phyloP scores from a whole-genome alignment of 2,797 vertebrate species.

The Basileuterus tristriatus region DNA sequence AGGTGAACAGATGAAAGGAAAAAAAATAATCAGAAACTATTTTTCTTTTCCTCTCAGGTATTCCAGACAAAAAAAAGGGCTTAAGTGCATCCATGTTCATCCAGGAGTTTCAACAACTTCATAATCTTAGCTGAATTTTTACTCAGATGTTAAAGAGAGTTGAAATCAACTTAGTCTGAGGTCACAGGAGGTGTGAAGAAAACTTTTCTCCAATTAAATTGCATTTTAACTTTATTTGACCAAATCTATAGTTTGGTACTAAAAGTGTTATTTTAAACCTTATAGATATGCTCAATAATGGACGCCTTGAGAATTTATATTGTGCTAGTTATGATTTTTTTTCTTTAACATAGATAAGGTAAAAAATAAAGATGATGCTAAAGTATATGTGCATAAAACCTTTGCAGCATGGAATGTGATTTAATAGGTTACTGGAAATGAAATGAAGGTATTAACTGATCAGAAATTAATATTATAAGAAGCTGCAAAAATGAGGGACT shows the following conservation, averaged over 20 bases:
- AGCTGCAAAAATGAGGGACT: not conserved
- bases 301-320: not conserved
- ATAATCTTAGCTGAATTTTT: not conserved
- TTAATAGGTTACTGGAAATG: not conserved
- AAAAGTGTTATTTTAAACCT: not conserved
- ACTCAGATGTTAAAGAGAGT: not conserved
- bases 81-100: not conserved
- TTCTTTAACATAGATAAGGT: not conserved
- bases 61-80: not conserved
- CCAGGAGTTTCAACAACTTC: not conserved
- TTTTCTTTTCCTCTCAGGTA: not conserved
- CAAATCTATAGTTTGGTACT: not conserved
- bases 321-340: not conserved
- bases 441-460: not conserved
- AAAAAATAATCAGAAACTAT: not conserved
- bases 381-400: not conserved
- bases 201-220: not conserved
- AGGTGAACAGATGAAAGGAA: not conserved
- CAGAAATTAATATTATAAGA: not conserved
- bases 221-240: not conserved
- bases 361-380: not conserved
- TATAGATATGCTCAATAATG: not conserved
- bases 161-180: not conserved
- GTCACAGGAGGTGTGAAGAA: not conserved
- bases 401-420: not conserved